Conservation (phyloP, 1,140 invertebrate species). For the Neoseiulus cucumeris region DNA sequence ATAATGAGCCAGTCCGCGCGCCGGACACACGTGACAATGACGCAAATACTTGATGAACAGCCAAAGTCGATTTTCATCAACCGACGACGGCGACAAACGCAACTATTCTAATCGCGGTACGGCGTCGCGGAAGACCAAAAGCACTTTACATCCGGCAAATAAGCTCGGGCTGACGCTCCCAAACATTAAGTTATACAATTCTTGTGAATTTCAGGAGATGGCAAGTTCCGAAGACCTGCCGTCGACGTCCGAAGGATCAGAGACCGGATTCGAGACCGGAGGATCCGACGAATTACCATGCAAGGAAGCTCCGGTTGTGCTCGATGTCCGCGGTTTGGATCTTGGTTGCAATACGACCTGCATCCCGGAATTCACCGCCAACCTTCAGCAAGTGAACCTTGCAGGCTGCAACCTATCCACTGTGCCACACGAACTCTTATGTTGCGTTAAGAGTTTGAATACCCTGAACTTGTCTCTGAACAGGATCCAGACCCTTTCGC, state of each 20-base stretch:
- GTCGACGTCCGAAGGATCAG: neutral
- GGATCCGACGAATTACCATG: neutral
- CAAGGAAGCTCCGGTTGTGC: neutral
- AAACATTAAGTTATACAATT: too few relatives aligned
- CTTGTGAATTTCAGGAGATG: too few relatives aligned
- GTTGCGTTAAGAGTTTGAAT: neutral
- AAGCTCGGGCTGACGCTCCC: too few relatives aligned
- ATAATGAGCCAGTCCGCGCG: too few relatives aligned
- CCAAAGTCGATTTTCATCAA: too few relatives aligned
- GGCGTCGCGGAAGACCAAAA: too few relatives aligned
- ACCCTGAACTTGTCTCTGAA: neutral
- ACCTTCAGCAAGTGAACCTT: neutral
- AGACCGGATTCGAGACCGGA: slow-evolving; percentile 2
- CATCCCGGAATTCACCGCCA: neutral
- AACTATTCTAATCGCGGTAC: too few relatives aligned
- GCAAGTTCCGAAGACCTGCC: neutral
- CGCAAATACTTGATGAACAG: too few relatives aligned
- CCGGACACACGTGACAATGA: too few relatives aligned
- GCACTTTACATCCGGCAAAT: too few relatives aligned
- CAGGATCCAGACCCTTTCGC: neutral
- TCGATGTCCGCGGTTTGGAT: neutral
- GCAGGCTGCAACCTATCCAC: neutral
- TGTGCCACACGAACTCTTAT: neutral
- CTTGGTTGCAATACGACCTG: neutral
- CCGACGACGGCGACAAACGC: too few relatives aligned